phyloP scores from a whole-genome alignment of 2,113 vertebrate species.

The Forbesichthys papilliferus region DNA sequence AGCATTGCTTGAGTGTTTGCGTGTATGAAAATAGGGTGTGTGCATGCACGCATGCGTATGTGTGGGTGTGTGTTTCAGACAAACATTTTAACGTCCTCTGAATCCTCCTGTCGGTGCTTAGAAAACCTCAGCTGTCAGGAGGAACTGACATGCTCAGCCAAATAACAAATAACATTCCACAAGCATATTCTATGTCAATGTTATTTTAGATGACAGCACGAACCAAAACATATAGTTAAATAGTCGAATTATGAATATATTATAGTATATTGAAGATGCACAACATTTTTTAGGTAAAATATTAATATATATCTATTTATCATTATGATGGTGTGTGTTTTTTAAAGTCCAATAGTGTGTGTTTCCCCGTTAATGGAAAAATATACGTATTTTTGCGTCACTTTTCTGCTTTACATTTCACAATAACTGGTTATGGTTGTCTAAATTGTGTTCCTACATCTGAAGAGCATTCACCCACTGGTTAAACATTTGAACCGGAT shows the following conservation, averaged over 20 bases:
- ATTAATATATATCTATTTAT: slow-evolving; percentile 68
- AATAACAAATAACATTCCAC: slow-evolving; percentile 51
- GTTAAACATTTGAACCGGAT: slow-evolving; percentile 30
- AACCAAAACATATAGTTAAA: slow-evolving; percentile 72
- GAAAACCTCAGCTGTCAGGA: slow-evolving; percentile 35
- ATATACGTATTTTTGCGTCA: not conserved
- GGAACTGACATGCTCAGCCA: slow-evolving; percentile 33
- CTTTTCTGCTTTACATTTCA: slow-evolving; percentile 18
- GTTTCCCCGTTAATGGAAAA: slow-evolving; percentile 26
- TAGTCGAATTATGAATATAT: slow-evolving; percentile 70
- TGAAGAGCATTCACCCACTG: slow-evolving; percentile 26
- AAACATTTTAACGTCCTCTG: slow-evolving; percentile 2
- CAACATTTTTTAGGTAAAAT: slow-evolving; percentile 59
- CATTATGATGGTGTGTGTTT: slow-evolving; percentile 29
- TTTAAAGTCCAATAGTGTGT: slow-evolving; percentile 36
- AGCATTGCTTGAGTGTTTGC: not conserved
- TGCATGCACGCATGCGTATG: not conserved
- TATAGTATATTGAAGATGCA: slow-evolving; percentile 70
- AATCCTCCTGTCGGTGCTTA: slow-evolving; percentile 29
- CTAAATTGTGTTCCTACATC: slow-evolving; percentile 45
- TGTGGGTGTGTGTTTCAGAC: slow-evolving; percentile 3
- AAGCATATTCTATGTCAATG: slow-evolving; percentile 53
- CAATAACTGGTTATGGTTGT: slow-evolving; percentile 4
- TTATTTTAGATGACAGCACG: slow-evolving; percentile 72
- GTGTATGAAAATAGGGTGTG: no score